A percentile compares a stretch with the other conserved stretches of the same genome.
phyloP scores from a whole-genome alignment of 2,797 vertebrate species.

The Sebastes wilsoni region DNA sequence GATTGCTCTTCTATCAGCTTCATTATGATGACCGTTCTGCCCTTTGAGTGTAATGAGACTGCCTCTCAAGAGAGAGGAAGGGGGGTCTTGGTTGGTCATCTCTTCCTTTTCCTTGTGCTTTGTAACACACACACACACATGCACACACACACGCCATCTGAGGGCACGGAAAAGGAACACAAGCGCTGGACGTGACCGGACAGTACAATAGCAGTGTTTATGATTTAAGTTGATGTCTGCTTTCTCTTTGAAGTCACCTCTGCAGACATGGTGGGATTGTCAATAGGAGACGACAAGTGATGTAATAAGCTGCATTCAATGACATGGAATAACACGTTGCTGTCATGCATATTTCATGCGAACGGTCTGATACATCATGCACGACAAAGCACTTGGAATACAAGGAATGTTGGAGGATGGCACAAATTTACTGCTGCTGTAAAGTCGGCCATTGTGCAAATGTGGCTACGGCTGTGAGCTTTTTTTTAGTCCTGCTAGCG shows the following conservation, averaged over 20 bases:
- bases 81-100: constrained; percentile 54
- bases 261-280: constrained; percentile 48
- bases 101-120: constrained; percentile 46
- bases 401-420: constrained; percentile 1
- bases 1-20: constrained; percentile 72
- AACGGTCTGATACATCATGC: constrained; percentile 43
- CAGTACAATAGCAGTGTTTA: constrained; percentile 60
- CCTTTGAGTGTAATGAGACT: constrained; percentile 80
- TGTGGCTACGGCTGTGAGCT: background rate
- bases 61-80: constrained; percentile 39
- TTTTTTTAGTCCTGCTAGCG: background rate
- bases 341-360: constrained; percentile 68
- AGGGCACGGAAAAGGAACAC: constrained; percentile 44
- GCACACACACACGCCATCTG: constrained; percentile 23
- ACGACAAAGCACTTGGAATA: constrained; percentile 41
- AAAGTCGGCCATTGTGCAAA: background rate
- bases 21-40: constrained; percentile 80
- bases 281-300: constrained; percentile 59
- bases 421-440: background rate
- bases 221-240: constrained; percentile 59
- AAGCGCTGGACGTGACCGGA: constrained; percentile 59
- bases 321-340: constrained; percentile 59
- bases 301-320: constrained; percentile 53
- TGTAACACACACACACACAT: constrained; percentile 33
- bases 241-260: constrained; percentile 76